phyloP scores from a whole-genome alignment of 1,140 invertebrate species.

The Drosophila leontia region DNA sequence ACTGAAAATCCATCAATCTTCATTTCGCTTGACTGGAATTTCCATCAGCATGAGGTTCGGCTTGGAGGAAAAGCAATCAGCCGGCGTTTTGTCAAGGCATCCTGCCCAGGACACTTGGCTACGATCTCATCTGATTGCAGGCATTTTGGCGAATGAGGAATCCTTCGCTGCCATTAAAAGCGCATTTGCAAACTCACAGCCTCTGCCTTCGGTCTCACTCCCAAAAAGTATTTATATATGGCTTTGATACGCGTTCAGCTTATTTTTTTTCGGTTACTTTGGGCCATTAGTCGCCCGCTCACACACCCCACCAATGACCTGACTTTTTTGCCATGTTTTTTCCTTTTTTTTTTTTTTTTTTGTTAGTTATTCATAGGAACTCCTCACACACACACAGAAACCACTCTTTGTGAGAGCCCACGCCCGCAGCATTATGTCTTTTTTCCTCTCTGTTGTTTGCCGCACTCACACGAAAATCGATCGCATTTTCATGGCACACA shows the following conservation, averaged over 20 bases:
- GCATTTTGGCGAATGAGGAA: conserved; percentile 28
- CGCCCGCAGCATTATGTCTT: conserved; percentile 71
- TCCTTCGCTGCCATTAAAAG: conserved; percentile 68
- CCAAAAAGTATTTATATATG: conserved; percentile 55
- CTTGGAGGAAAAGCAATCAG: conserved; percentile 46
- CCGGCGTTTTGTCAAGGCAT: conserved; percentile 56
- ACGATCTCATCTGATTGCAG: conserved; percentile 31
- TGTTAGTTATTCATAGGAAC: conserved; percentile 71
- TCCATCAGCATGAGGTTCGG: conserved; percentile 17
- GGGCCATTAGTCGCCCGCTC: conserved; percentile 50
- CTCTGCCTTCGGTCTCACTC: neutral
- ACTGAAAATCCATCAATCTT: conserved; percentile 72
- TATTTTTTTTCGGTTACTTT: conserved; percentile 39
- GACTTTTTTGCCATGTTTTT: conserved; percentile 58
- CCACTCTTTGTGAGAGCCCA: conserved; percentile 7
- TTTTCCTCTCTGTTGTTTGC: conserved; percentile 37
- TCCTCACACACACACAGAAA: conserved; percentile 37
- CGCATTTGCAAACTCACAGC: conserved; percentile 57
- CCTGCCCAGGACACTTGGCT: conserved; percentile 20
- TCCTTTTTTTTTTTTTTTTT: conserved; percentile 15
- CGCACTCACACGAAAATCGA: conserved; percentile 70
- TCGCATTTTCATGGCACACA: conserved; percentile 83
- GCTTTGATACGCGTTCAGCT: conserved; percentile 50
- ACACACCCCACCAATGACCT: conserved; percentile 50
- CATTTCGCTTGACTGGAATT: conserved; percentile 54